Evolutionary conservation across 2,797 vertebrate species (phyloP), one percentile per base, ranked within the genome.

Genomic region (Artibeus jamaicensis): DNA sequence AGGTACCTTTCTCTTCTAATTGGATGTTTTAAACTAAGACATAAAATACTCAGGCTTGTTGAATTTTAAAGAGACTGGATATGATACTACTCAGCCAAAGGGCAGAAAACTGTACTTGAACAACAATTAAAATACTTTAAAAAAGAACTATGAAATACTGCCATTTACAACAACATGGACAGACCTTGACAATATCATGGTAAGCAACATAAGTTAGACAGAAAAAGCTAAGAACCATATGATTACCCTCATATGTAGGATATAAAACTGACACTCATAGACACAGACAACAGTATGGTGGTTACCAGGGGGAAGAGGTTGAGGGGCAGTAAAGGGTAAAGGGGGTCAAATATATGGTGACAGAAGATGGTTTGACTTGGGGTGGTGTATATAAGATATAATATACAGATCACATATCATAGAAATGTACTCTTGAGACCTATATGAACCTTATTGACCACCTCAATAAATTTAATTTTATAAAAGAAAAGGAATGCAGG

Each of bases 51-150:
- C 57, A 59, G 14, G 18, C 14, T 39, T 55, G 7, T 65, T 82
- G 46, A 87, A 90, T 92, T 94, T 97, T 92, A 93, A 65, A 94
- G n/a, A 83, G 34, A 67, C 37, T 78, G 24, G 32, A 83, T 88
- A 70, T 85, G 37, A 96, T 46, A 50, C 76, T 37, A 55, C 12
- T 26, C 53, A 37, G 76, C 34, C 50, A 39, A 53, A 53, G 50
- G 50, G 50, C 50, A 21, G 50, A 53, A 53, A 53, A 21, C 50
- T 53, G 50, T 53, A 8, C 19, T 53, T 53, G 50, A 53, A 53
- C 50, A 53, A 53, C 50, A 53, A 21, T 53, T 21, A 53, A 53
- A 53, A 53, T 53, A 53, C 19, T 21, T 21, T 53, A 8, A 53
- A 53, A 53, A 53, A 53, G 19, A 79, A 55, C 5, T n/a, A 39